Conservation (phyloP, 1,140 invertebrate species). For the Achatina immaculata region DNA sequence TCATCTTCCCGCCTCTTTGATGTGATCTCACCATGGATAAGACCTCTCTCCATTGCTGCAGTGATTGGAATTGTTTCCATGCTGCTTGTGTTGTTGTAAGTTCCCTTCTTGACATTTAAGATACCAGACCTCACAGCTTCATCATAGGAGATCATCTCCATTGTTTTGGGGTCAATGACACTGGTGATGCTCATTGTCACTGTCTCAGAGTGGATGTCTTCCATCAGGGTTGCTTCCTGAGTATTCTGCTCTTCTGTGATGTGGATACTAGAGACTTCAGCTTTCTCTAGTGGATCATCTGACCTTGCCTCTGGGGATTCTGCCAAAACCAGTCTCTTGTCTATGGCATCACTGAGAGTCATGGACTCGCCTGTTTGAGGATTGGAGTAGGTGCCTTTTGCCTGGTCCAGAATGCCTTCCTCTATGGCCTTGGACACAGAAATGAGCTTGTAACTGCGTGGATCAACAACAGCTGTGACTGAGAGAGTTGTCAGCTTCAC, state of each 20-base stretch:
- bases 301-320: conserved; percentile 53
- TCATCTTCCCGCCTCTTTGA: conserved; percentile 62
- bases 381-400: conserved; percentile 80
- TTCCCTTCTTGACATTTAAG: conserved; percentile 83
- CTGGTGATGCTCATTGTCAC: conserved; percentile 72
- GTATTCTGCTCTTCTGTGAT: conserved; percentile 64
- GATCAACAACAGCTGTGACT: conserved; percentile 87
- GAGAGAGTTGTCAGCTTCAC: conserved; percentile 84
- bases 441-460: conserved; percentile 82
- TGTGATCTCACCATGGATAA: conserved; percentile 74
- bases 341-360: conserved; percentile 69
- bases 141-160: conserved; percentile 83
- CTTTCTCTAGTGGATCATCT: conserved; percentile 44
- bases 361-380: conserved; percentile 83
- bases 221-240: conserved; percentile 60
- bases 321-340: conserved; percentile 61
- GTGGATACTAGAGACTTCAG: conserved; percentile 59
- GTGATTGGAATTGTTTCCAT: conserved; percentile 75
- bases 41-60: conserved; percentile 74
- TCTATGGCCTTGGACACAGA: conserved; percentile 87
- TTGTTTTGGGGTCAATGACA: conserved; percentile 86
- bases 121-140: conserved; percentile 88
- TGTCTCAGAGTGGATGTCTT: conserved; percentile 68
- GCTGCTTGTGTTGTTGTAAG: conserved; percentile 82
- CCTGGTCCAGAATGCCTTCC: conserved; percentile 86